Base-by-base conservation (phyloP, 92 coral and sea anemone species). In the Parazoanthus atlanticus region DNA sequence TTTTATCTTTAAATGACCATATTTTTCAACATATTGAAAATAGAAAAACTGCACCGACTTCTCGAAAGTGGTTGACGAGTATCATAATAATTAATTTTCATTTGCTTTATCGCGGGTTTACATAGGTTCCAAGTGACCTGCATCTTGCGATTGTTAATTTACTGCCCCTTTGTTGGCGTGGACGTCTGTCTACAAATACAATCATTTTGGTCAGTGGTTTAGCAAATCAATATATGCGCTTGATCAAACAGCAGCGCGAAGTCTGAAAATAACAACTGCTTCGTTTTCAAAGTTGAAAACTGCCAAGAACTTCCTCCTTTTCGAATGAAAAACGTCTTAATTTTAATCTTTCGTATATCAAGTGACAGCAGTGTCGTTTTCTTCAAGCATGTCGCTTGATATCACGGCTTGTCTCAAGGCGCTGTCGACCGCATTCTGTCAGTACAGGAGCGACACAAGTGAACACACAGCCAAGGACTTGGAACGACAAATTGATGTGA, bases 401-500 rank as follows among this genome's bases (percentile, higher is more conserved):
- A 93, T 95, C 10, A 95, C 95, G n/a, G 98, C 96, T 12, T 97
- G 99, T 88, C 84, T 97, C 17, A 97, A 97, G 82, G 98, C 98
- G n/a, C 89, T 97, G 8, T 95, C 99, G 16, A 91, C 90, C 56
- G 98, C 99, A 31, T 97, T 95, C 88, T 91, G 96, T 41, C 99
- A 97, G 74, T 97, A 95, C 89, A 88, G 99, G 81, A 88, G 93
- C 84, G 98, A 95, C 56, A 91, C 95, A 49, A 93, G 91, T 17
- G 99, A 97, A 7, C 94, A 92, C 81, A 94, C 93, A 36, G 90
- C 91, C 73, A 97, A 95, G 81, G 98, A 97, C 69, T 87, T 97
- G 78, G 99, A 97, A 86, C 91, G 97, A 88, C 99, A 97, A 76
- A 94, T 97, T 81, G 99, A 97, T 78, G 99, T 97, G 82, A 94